Conservation (phyloP, 1,140 invertebrate species). For the Papilio xuthus region DNA sequence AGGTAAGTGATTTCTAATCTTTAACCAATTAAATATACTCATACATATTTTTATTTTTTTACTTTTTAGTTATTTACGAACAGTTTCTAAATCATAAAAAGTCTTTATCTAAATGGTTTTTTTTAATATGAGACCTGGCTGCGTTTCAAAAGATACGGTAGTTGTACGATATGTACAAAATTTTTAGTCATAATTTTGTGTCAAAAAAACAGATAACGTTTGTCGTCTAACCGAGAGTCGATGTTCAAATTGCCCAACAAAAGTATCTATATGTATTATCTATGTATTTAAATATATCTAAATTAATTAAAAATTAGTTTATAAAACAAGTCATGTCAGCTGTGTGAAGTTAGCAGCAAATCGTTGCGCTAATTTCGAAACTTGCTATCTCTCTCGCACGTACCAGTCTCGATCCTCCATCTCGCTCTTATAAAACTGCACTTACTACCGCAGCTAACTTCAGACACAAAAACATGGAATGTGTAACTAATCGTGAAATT, state of each 20-base stretch:
- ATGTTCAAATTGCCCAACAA: no score
- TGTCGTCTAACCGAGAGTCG: no score
- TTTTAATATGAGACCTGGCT: not conserved
- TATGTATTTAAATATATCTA: not conserved
- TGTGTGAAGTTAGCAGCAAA: not conserved
- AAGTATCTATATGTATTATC: no score
- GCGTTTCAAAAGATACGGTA: not conserved
- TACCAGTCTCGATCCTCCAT: not conserved
- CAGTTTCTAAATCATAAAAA: no score
- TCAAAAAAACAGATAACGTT: not conserved
- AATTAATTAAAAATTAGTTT: not conserved
- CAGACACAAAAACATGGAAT: not conserved
- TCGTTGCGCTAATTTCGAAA: not conserved
- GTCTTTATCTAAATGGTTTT: no score
- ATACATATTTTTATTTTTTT: no score
- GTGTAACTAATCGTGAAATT: not conserved
- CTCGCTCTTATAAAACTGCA: not conserved
- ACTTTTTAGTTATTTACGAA: no score
- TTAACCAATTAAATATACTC: no score
- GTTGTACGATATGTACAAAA: constrained; percentile 2
- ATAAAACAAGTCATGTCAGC: not conserved
- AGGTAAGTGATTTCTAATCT: no score
- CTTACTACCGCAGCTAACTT: not conserved
- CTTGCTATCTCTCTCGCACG: not conserved
- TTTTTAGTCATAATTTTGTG: not conserved